Conservation (phyloP, 2,888 invertebrate genomes). For the Acanthosepion esculentum region DNA sequence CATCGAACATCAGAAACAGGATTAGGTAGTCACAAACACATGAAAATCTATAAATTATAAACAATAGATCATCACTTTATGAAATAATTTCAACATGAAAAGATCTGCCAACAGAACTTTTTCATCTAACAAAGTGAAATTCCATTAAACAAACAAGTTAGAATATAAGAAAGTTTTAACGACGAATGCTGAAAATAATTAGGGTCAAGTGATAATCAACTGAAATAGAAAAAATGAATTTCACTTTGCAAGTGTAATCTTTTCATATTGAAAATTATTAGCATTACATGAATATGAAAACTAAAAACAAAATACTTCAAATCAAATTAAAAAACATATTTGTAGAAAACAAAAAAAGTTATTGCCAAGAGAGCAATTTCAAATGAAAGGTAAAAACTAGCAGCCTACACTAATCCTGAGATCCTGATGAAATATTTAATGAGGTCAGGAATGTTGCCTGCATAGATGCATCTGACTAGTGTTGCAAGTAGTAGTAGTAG, state of each 20-base stretch:
- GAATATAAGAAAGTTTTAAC: neutral
- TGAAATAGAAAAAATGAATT: neutral
- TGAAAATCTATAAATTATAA: neutral
- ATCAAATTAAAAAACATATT: neutral
- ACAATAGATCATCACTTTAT: neutral
- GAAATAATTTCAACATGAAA: neutral
- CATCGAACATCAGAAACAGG: slow-evolving; percentile 6
- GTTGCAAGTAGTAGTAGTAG: slow-evolving; percentile 33
- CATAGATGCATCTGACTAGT: neutral
- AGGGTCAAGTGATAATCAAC: too few species aligned
- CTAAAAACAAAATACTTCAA: too few species aligned
- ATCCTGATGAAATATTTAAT: neutral
- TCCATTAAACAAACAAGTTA: neutral
- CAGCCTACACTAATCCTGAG: neutral
- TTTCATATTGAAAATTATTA: neutral
- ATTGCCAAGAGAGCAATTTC: too few species aligned
- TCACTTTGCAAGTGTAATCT: neutral
- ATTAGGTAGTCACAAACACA: neutral
- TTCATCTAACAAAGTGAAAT: too few species aligned
- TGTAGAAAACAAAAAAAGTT: neutral
- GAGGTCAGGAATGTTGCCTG: slow-evolving; percentile 33
- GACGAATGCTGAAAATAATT: too few species aligned
- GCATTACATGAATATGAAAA: neutral
- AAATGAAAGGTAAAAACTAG: neutral
- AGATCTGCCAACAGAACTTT: neutral